Conservation (phyloP, 2,888 invertebrate genomes). For the Tipula confusa region DNA sequence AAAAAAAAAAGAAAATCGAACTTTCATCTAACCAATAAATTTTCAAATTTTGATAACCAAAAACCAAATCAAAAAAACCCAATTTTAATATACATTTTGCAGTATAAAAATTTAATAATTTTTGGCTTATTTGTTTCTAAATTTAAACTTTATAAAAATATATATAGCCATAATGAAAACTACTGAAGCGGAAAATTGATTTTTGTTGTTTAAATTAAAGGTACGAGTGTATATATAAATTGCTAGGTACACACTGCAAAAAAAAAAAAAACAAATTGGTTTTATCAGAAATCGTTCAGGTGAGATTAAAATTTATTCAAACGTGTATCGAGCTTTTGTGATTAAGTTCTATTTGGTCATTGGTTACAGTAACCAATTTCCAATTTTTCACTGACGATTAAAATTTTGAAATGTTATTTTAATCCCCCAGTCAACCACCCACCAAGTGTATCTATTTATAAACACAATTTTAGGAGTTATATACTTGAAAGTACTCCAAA, state of each 20-base stretch:
- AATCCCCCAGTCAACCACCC: neutral
- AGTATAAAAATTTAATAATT: neutral
- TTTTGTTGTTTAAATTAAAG: slow-evolving; percentile 3
- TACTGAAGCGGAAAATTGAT: neutral
- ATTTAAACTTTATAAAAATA: neutral
- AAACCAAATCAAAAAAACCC: neutral
- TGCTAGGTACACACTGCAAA: no score
- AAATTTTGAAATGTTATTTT: neutral
- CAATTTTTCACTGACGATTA: neutral
- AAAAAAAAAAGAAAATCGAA: no score
- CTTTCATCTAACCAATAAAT: no score
- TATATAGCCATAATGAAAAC: neutral
- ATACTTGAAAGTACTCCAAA: neutral
- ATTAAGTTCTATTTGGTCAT: neutral
- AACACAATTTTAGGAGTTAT: no score
- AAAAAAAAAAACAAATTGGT: neutral
- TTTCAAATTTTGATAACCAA: no score
- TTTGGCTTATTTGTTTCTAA: neutral
- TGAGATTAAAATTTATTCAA: slow-evolving; percentile 8
- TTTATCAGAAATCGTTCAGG: neutral
- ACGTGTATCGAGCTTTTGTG: neutral
- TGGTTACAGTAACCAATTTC: neutral
- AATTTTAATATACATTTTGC: neutral
- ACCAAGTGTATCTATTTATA: no score
- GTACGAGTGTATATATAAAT: no score